These are phyloP conservation scores for Emmelina monodactyla DNA, from an alignment of 2,888 invertebrate species.

Conservation along the genomic window DNA sequence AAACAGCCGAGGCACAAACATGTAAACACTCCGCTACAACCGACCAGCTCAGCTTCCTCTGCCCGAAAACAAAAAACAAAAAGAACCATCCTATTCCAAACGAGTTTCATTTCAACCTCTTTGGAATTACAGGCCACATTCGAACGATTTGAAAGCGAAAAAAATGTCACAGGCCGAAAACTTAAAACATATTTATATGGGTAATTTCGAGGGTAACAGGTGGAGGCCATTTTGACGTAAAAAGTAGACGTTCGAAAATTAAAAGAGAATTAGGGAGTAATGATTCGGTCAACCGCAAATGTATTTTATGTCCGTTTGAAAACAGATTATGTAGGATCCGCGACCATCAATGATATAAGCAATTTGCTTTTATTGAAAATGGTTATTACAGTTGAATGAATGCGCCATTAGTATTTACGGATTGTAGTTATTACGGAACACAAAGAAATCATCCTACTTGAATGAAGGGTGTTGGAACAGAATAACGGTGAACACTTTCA, in stretches of 20 bases:
- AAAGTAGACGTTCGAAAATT: slow-evolving; percentile 33
- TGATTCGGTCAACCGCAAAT: slow-evolving; percentile 41
- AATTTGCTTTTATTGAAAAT: slow-evolving; percentile 9
- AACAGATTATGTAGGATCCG: slow-evolving; percentile 8
- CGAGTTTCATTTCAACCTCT: slow-evolving; percentile 18
- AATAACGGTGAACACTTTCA: slow-evolving; percentile 25
- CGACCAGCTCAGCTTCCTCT: slow-evolving; percentile 26
- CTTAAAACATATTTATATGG: slow-evolving; percentile 15
- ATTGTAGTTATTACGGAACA: too few species aligned
- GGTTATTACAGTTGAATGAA: slow-evolving; percentile 1
- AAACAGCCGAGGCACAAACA: slow-evolving; percentile 41
- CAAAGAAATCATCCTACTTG: too few species aligned
- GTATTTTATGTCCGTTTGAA: slow-evolving; percentile 24
- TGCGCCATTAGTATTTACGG: too few species aligned
- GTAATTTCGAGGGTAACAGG: slow-evolving; percentile 40
- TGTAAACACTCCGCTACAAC: slow-evolving; percentile 44
- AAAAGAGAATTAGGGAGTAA: slow-evolving; percentile 47
- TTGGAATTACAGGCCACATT: slow-evolving; percentile 9
- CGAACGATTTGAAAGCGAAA: slow-evolving; percentile 12
- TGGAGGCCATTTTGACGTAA: slow-evolving; percentile 26
- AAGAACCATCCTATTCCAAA: slow-evolving; percentile 19
- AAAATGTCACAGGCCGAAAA: slow-evolving; percentile 21
- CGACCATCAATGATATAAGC: not conserved
- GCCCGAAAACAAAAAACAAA: slow-evolving; percentile 20
- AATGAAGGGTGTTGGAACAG: too few species aligned